Evolutionary conservation across 2,797 vertebrate genomes (phyloP).

Genomic region (Morus bassanus): DNA sequence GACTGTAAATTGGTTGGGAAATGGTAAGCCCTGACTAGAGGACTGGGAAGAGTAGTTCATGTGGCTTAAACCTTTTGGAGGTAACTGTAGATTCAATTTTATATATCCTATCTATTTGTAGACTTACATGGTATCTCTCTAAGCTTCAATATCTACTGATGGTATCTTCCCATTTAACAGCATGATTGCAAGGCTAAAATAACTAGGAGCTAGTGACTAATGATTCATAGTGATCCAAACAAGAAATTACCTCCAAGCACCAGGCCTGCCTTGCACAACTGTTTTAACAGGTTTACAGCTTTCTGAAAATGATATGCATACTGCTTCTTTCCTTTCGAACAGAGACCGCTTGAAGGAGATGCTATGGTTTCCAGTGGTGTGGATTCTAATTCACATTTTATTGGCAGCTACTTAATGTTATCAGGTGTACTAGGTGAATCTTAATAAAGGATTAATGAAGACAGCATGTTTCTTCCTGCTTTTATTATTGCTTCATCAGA

Average conservation of each 20-base stretch:
- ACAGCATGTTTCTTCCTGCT: background rate
- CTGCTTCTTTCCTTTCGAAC: background rate
- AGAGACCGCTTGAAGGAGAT: background rate
- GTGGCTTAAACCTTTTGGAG: background rate
- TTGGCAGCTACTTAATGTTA: slow-evolving; percentile 14
- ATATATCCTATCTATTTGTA: background rate
- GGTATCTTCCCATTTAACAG: background rate
- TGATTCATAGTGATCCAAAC: background rate
- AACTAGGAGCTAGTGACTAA: background rate
- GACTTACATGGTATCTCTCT: background rate
- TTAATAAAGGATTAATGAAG: slow-evolving; percentile 44
- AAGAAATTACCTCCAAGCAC: background rate
- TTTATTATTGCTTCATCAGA: background rate
- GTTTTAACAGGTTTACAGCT: background rate
- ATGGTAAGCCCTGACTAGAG: background rate
- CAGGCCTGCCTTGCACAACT: background rate
- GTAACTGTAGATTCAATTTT: background rate
- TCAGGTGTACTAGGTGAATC: slow-evolving; percentile 4
- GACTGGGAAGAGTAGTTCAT: background rate
- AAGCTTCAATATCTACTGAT: background rate
- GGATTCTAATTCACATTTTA: slow-evolving; percentile 4
- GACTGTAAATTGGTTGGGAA: background rate
- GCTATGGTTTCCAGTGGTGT: background rate
- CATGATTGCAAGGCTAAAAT: background rate
- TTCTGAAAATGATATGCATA: background rate